These are phyloP conservation scores for Drosophila elegans DNA, from an alignment of 1,140 invertebrate species.

Conservation along the genomic window DNA sequence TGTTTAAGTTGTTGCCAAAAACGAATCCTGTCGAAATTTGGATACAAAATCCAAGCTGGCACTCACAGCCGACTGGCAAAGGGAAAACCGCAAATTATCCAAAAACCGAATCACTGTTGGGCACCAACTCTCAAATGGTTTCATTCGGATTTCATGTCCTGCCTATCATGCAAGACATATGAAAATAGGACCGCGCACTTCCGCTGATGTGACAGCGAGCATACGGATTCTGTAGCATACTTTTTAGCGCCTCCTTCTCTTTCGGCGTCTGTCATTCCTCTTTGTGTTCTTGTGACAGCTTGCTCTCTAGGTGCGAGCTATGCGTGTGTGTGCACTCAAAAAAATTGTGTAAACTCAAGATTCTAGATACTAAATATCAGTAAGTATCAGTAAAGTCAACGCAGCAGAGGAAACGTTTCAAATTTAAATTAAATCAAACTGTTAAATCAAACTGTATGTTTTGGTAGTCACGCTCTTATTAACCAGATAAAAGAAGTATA, in stretches of 20 bases:
- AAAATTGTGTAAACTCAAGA: not conserved
- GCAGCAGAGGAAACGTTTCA: too few relatives aligned
- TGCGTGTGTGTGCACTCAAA: constrained; percentile 25
- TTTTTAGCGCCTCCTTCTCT: constrained; percentile 56
- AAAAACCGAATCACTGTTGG: constrained; percentile 34
- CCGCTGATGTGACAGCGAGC: constrained; percentile 27
- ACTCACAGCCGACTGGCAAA: not conserved
- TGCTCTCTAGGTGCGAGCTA: constrained; percentile 19
- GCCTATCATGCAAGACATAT: constrained; percentile 38
- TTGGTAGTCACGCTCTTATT: too few relatives aligned
- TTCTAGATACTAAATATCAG: not conserved
- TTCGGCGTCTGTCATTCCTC: constrained; percentile 23
- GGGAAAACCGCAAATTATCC: constrained; percentile 38
- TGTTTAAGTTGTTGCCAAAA: too few relatives aligned
- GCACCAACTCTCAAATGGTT: constrained; percentile 25
- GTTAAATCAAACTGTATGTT: too few relatives aligned
- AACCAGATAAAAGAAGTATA: too few relatives aligned
- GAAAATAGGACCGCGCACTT: constrained; percentile 3
- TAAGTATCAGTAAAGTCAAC: too few relatives aligned
- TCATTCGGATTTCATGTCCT: constrained; percentile 34
- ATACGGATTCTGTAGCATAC: constrained; percentile 70
- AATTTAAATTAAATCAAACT: too few relatives aligned
- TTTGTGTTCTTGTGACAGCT: constrained; percentile 38
- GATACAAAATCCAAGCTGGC: not conserved
- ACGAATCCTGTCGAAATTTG: too few relatives aligned